These are phyloP conservation scores for Nezara viridula DNA, from an alignment of 2,888 invertebrate species.

Conservation along the genomic window DNA sequence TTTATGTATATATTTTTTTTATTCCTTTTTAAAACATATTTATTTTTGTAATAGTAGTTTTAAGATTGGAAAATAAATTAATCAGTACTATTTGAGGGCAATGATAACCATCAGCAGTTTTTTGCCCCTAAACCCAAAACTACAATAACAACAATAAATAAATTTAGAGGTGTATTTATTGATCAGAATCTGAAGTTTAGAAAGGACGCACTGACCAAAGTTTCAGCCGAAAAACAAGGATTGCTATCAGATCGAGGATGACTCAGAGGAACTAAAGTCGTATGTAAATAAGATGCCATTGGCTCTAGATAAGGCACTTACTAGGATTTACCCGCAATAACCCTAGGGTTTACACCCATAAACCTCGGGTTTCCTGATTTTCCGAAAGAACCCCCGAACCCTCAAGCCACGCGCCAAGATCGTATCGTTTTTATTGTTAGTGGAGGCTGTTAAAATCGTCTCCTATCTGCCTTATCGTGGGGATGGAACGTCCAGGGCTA, in stretches of 20 bases:
- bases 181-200: no score
- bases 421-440: slow-evolving; percentile 15
- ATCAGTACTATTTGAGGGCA: no score
- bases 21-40: no score
- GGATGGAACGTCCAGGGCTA: not conserved
- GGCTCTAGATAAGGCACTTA: slow-evolving; percentile 40
- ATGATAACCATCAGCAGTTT: no score
- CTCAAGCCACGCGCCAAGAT: slow-evolving; percentile 15
- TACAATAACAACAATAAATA: no score
- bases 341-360: slow-evolving; percentile 29
- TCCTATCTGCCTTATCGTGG: not conserved
- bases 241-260: not conserved
- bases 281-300: slow-evolving; percentile 28
- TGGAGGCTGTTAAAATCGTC: not conserved
- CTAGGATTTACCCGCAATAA: slow-evolving; percentile 36
- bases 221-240: not conserved
- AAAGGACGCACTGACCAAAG: not conserved
- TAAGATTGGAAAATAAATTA: no score
- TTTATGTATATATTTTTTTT: no score
- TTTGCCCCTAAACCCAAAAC: no score
- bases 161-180: no score
- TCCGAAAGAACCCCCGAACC: slow-evolving; percentile 11
- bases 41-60: no score
- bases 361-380: slow-evolving; percentile 43
- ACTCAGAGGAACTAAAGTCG: not conserved